Percentiles rank a stretch among this genome's conserved stretches.
Conservation (phyloP, 1,140 invertebrate species). For the Batillaria attramentaria region DNA sequence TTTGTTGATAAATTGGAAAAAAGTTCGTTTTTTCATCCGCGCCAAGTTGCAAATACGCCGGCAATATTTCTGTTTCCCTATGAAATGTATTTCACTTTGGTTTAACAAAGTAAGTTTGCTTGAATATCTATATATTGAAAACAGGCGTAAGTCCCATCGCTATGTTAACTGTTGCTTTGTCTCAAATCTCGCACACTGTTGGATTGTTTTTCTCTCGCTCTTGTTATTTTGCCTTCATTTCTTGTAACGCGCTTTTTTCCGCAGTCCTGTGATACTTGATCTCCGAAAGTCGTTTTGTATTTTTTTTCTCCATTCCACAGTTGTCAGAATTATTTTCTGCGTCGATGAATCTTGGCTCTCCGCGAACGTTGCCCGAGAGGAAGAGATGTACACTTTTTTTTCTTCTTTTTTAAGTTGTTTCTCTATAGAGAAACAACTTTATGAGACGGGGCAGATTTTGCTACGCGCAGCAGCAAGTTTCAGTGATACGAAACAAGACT, state of each 20-base stretch:
- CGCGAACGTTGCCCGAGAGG: background rate
- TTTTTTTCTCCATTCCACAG: background rate
- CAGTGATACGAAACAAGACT: background rate
- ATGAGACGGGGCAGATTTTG: background rate
- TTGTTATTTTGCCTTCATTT: background rate
- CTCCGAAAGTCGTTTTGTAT: background rate
- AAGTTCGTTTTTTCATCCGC: too few relatives aligned
- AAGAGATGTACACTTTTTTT: background rate
- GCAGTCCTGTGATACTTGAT: too few relatives aligned
- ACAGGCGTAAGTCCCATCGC: background rate
- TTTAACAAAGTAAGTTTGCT: too few relatives aligned
- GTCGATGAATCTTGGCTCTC: background rate
- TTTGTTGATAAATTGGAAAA: too few relatives aligned
- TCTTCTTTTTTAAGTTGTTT: too few relatives aligned
- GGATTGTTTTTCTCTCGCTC: background rate
- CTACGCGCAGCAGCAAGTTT: too few relatives aligned
- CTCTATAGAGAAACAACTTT: background rate
- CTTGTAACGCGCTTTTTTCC: background rate
- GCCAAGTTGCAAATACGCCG: too few relatives aligned
- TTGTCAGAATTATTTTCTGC: background rate
- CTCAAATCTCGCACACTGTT: background rate
- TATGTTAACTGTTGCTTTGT: background rate
- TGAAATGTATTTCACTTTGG: too few relatives aligned
- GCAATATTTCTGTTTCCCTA: too few relatives aligned
- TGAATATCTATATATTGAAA: background rate